Evolutionary conservation across 2,797 vertebrate genomes (phyloP), one percentile per base, ranked within the genome.

Genomic region (Hephaestus fuliginosus): DNA sequence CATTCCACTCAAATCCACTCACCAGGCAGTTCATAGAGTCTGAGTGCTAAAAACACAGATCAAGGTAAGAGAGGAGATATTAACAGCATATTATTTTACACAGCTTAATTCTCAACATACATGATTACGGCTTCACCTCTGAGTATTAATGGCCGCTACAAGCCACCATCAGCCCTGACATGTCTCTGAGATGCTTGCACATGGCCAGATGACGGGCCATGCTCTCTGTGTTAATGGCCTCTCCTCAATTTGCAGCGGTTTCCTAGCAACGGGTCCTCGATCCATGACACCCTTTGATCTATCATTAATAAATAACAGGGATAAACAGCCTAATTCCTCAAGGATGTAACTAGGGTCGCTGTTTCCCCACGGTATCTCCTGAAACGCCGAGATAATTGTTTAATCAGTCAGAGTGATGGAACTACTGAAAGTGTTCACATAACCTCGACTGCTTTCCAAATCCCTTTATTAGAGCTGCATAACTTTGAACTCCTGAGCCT

Each of bases 231-330:
- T 84, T 88, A 80, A 88, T 83, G 68, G 65, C 62, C 85, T 77
- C 73, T 72, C 68, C 56, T 84, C 71, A 81, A 67, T 90, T 91
- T 89, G 70, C 62, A 36, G 39, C 13, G 36, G 91, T 94, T 88
- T 88, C 92, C 89, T 90, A 91, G 93, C 94, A 94, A 93, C 91
- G 46, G 61, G 56, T 79, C 70, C 80, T 82, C 85, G 75, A 87
- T 86, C 82, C 86, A 83, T 81, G 86, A 85, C 76, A 67, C 61
- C 25, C 84, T 89, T 92, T 93, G 85, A 93, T 91, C 84, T 74
- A 74, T 86, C 87, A 86, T 90, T 93, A 90, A 93, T 91, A 93
- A 92, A 92, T 90, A 92, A 93, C 68, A 48, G 73, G 81, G 80
- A 91, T 92, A 94, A 92, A 93, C 91, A 92, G 84, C 28, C 77